These are phyloP conservation scores for Mormyrops attenuatus DNA, from an alignment of 2,797 vertebrate species.

Conservation along the genomic window DNA sequence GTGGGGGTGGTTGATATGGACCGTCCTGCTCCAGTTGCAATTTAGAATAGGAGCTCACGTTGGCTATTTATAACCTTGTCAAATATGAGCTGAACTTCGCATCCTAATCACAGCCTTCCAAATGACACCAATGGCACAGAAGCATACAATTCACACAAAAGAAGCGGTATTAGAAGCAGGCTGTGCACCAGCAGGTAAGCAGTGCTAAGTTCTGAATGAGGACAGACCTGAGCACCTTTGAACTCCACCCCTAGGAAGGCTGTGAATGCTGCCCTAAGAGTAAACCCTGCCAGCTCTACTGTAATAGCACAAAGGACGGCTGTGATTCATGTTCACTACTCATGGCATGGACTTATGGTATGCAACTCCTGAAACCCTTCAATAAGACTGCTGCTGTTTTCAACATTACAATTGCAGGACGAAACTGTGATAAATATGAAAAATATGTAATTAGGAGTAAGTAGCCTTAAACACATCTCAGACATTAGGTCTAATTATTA, in stretches of 20 bases:
- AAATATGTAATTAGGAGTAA: neutral
- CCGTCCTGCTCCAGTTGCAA: constrained; percentile 1
- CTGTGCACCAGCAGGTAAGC: neutral
- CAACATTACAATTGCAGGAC: neutral
- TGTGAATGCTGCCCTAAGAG: neutral
- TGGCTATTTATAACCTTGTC: constrained; percentile 10
- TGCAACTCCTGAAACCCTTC: neutral
- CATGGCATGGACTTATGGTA: neutral
- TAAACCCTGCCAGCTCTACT: neutral
- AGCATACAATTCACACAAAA: neutral
- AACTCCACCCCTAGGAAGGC: neutral
- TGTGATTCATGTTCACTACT: neutral
- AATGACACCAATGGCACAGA: neutral
- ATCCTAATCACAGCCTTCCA: neutral
- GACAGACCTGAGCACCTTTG: neutral
- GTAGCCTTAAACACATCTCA: neutral
- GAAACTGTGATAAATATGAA: neutral
- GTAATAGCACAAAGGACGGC: neutral
- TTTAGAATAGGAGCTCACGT: neutral
- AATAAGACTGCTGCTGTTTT: neutral
- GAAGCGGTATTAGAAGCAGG: neutral
- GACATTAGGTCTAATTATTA: neutral
- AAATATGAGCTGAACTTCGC: neutral
- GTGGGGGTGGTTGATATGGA: neutral
- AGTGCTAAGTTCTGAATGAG: neutral